Conservation (phyloP, 1,140 invertebrate genomes). For the Trichoplusia ni region DNA sequence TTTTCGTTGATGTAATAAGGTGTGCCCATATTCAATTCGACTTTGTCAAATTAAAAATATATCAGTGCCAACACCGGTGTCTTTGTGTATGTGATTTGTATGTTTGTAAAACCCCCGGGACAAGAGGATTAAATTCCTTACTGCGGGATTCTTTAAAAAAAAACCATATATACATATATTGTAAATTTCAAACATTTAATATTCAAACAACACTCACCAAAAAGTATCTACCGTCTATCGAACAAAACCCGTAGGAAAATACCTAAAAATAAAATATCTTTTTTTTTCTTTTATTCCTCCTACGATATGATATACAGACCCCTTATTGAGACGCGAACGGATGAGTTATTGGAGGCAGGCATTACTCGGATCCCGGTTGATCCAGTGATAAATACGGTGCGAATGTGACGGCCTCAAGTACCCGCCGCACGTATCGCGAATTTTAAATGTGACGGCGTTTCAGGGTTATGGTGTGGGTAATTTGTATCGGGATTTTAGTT, state of each 20-base stretch:
- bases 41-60: no score
- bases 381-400: slow-evolving; percentile 63
- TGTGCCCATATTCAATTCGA: no score
- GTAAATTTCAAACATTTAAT: no score
- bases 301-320: slow-evolving; percentile 43
- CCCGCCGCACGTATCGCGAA: slow-evolving; percentile 35
- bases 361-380: slow-evolving; percentile 42
- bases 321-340: slow-evolving; percentile 54
- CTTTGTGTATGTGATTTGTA: no score
- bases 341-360: slow-evolving; percentile 54
- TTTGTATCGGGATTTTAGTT: no score
- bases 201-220: no score
- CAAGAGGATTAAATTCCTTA: no score
- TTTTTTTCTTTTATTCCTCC: not conserved
- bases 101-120: no score
- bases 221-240: not conserved
- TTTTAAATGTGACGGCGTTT: slow-evolving; percentile 35
- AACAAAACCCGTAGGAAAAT: not conserved
- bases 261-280: slow-evolving; percentile 22
- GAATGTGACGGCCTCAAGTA: slow-evolving; percentile 42
- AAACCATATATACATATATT: no score
- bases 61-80: no score
- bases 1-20: no score
- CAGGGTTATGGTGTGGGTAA: slow-evolving; percentile 45
- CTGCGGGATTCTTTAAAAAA: no score